Base-by-base conservation (phyloP, 2,113 vertebrate genomes). In the Macroglossus sobrinus region DNA sequence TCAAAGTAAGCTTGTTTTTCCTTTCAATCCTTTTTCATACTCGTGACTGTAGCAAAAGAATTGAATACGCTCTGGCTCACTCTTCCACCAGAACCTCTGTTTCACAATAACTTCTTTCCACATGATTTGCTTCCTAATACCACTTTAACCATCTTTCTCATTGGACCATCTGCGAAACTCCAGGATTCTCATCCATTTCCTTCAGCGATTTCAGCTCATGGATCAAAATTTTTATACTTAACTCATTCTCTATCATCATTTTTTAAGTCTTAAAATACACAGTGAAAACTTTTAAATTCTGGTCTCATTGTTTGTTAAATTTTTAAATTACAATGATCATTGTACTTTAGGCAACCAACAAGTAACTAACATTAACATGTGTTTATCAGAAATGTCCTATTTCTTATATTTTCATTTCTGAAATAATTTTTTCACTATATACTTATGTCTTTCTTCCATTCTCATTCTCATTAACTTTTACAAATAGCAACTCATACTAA, bases 321-420 rank as follows among this genome's bases (percentile, higher is more conserved):
- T 57, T 82, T 53, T 78, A 19, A 76, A 80, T 28, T 85, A 28
- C 14, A 71, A 33, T 63, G 28, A 61, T 89, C 15, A 57, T 14
- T 89, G 33, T 59, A 47, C 11, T 84, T 61, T 76, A 85, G 43
- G 30, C 47, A 93, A 91, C 9, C 15, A 80, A 86, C 30, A 75
- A 84, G 66, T 10, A 47, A 55, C 30, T 33, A 53, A 85, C 19
- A 63, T n/a, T 59, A 82, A 94, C 68, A 50, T 78, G 7, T 53
- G 2, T 47, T 14, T 72, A 43, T 69, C 10, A 85, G 40, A 82
- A 93, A 94, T 86, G 15, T 11, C 30, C 6, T 61, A 38, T 21
- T 55, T 92, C 26, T 57, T 53, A 14, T 74, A 43, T 55, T 68
- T 93, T 94, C 28, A 84, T 35, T 87, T 79, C 22, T 74, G 28